phyloP scores from a whole-genome alignment of 2,888 invertebrate genomes.

The Polydrusus pterygomalis region DNA sequence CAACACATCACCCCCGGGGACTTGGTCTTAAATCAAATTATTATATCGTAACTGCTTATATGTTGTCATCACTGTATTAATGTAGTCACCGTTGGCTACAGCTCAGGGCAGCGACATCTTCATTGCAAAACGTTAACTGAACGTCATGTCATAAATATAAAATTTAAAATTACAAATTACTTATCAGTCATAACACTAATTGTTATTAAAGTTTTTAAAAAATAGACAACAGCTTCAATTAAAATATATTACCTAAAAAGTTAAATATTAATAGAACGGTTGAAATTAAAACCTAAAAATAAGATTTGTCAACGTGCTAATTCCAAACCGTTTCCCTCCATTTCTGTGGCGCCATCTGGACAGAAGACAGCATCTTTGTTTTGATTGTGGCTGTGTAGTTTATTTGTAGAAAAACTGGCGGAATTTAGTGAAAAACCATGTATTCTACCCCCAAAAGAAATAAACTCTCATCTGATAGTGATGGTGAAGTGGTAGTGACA shows the following conservation, averaged over 20 bases:
- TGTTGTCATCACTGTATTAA: too few relatives aligned
- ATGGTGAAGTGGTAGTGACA: conserved; percentile 62
- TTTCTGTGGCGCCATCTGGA: conserved; percentile 64
- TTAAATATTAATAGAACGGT: background rate
- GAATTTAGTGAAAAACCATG: conserved; percentile 61
- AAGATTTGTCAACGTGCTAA: conserved; percentile 17
- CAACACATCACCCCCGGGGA: too few relatives aligned
- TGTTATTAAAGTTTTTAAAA: background rate
- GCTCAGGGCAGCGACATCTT: too few relatives aligned
- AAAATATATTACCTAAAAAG: background rate
- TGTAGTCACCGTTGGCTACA: too few relatives aligned
- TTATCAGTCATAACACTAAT: too few relatives aligned
- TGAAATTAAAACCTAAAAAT: conserved; percentile 8
- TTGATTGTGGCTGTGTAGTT: conserved; percentile 60
- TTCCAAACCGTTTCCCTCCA: conserved; percentile 63
- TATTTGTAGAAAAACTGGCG: conserved; percentile 56
- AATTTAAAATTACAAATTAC: too few relatives aligned
- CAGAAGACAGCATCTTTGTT: conserved; percentile 61
- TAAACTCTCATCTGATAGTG: conserved; percentile 60
- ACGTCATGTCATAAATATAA: too few relatives aligned
- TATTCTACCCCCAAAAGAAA: conserved; percentile 66
- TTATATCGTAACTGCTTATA: too few relatives aligned
- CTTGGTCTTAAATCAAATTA: too few relatives aligned
- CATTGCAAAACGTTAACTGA: too few relatives aligned
- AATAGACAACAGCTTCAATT: background rate